Conservation (phyloP, 2,113 vertebrate genomes). For the Rattus norvegicus region DNA sequence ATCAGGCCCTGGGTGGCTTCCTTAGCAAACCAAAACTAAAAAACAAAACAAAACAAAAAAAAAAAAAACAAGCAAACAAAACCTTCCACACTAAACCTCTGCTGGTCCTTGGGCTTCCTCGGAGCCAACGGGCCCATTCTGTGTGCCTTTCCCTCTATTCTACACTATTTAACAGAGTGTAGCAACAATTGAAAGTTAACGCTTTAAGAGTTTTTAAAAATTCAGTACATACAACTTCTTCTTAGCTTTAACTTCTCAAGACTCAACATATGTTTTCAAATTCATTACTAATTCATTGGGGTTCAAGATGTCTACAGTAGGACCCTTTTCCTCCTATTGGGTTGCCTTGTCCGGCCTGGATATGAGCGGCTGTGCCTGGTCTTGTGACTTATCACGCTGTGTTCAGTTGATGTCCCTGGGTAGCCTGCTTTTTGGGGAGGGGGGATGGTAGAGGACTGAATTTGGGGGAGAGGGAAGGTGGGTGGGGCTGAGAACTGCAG, state of each 20-base stretch:
- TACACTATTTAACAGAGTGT: conserved; percentile 61
- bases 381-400: neutral
- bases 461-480: neutral
- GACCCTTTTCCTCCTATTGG: neutral
- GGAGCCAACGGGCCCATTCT: neutral
- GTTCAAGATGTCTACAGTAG: neutral
- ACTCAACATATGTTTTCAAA: conserved; percentile 47
- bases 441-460: neutral
- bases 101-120: neutral
- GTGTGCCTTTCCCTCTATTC: neutral
- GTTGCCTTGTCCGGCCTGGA: neutral
- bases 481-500: neutral
- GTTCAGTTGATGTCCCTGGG: neutral
- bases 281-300: conserved; percentile 21
- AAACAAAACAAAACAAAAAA: neutral
- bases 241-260: conserved; percentile 45
- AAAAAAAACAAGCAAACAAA: neutral
- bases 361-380: neutral
- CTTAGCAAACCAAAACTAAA: neutral
- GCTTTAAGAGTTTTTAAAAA: neutral
- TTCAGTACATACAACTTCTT: neutral
- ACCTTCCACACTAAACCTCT: neutral
- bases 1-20: conserved; percentile 22
- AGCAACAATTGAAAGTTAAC: conserved; percentile 32
- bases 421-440: neutral